These are phyloP conservation scores for Lateolabrax maculatus DNA, from an alignment of 2,797 vertebrate species.

Conservation along the genomic window DNA sequence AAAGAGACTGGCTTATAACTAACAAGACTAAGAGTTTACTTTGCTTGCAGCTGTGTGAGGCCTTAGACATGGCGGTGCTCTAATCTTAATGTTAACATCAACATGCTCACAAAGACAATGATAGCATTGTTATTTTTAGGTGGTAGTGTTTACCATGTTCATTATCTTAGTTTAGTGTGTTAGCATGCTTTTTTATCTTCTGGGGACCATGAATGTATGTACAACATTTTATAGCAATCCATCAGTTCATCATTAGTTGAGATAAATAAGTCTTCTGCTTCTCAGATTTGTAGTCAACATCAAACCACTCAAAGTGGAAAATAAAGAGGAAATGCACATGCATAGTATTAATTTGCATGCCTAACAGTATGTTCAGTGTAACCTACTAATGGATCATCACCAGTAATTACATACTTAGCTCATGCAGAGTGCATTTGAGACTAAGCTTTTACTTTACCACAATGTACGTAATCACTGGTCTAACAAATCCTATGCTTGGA, in stretches of 20 bases:
- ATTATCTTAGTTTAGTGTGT: not conserved
- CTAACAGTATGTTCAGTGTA: conserved; percentile 15
- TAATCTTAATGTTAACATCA: not conserved
- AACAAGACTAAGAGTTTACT: too few relatives aligned
- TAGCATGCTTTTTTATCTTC: too few relatives aligned
- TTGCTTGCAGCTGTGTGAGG: too few relatives aligned
- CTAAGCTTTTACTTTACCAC: conserved; percentile 11
- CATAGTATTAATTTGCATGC: conserved; percentile 8
- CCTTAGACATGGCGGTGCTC: too few relatives aligned
- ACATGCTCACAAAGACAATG: not conserved
- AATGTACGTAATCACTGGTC: conserved; percentile 27
- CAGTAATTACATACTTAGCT: conserved; percentile 13
- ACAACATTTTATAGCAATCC: too few relatives aligned
- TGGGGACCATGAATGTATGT: too few relatives aligned
- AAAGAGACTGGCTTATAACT: not conserved
- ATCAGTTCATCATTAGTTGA: too few relatives aligned
- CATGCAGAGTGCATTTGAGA: conserved; percentile 10
- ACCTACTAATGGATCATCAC: conserved; percentile 9
- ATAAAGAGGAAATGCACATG: not conserved
- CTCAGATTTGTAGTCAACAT: too few relatives aligned
- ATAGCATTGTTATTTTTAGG: too few relatives aligned
- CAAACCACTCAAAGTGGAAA: too few relatives aligned
- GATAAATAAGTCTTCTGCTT: not conserved
- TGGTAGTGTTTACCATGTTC: not conserved
- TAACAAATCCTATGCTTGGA: conserved; percentile 29